phyloP scores from a whole-genome alignment of 2,797 vertebrate species.

The Cygnus olor region DNA sequence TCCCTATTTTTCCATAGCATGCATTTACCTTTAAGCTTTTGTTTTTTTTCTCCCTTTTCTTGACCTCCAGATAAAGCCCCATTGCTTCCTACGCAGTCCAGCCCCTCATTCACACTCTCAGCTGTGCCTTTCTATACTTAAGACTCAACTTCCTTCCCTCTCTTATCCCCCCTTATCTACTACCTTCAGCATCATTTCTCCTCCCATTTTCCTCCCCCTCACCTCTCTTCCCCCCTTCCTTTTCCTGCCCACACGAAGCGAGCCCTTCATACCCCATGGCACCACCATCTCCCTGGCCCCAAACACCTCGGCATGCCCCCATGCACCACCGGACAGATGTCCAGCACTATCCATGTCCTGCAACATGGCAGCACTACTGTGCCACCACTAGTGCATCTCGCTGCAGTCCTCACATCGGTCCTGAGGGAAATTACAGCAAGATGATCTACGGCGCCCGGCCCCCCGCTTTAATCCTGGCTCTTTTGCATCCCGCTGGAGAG shows the following conservation, averaged over 20 bases:
- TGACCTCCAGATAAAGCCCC: neutral
- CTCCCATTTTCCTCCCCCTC: neutral
- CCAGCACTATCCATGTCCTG: neutral
- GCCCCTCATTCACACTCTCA: conserved; percentile 2
- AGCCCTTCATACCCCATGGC: neutral
- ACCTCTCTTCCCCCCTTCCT: neutral
- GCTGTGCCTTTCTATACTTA: neutral
- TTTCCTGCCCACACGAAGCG: conserved; percentile 13
- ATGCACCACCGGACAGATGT: neutral
- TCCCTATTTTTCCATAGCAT: conserved; percentile 3
- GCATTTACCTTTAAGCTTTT: conserved; percentile 32
- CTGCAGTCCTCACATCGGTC: neutral
- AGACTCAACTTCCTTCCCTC: neutral
- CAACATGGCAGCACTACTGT: neutral
- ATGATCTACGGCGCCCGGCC: neutral
- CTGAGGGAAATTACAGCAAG: conserved; percentile 12
- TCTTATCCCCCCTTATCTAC: conserved; percentile 17
- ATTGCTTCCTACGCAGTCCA: neutral
- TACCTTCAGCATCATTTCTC: conserved; percentile 38
- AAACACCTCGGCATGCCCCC: neutral
- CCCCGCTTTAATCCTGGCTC: neutral
- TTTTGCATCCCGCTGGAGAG: neutral
- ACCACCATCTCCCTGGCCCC: too few species aligned
- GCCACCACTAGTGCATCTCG: neutral
- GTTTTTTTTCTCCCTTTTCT: conserved; percentile 45